Conservation (phyloP, 2,113 vertebrate genomes). For the Mystacornis crossleyi region DNA sequence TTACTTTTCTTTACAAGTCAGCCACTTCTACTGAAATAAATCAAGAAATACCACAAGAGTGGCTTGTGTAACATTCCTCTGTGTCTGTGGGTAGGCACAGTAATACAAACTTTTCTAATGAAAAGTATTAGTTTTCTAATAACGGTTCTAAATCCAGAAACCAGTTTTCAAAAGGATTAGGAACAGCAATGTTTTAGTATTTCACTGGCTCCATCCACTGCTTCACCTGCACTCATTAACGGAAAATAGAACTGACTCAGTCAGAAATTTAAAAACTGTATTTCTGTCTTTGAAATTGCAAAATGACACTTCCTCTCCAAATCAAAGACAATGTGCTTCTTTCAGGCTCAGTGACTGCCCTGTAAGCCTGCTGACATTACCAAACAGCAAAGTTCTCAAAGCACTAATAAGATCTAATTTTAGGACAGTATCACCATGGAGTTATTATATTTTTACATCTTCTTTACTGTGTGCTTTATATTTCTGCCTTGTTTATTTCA, state of each 20-base stretch:
- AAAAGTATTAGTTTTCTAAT: not conserved
- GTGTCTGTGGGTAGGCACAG: not conserved
- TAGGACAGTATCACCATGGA: not conserved
- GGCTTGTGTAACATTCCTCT: accelerated
- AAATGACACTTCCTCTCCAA: not conserved
- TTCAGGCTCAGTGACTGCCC: not conserved
- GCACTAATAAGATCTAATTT: not conserved
- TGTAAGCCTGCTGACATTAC: not conserved
- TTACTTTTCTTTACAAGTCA: not conserved
- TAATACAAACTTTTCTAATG: not conserved
- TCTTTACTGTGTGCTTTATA: not conserved
- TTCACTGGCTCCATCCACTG: not conserved
- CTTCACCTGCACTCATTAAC: not conserved
- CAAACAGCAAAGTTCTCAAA: not conserved
- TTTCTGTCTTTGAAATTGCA: not conserved
- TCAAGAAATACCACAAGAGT: not conserved
- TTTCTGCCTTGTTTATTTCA: not conserved
- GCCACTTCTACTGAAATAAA: not conserved
- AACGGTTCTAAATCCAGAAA: not conserved
- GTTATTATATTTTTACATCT: not conserved
- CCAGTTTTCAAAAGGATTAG: not conserved
- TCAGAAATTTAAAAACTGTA: not conserved
- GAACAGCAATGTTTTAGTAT: not conserved
- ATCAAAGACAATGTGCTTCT: not conserved
- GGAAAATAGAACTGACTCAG: not conserved